Conservation (phyloP, 1,140 invertebrate genomes). For the Micrasema minimum region DNA sequence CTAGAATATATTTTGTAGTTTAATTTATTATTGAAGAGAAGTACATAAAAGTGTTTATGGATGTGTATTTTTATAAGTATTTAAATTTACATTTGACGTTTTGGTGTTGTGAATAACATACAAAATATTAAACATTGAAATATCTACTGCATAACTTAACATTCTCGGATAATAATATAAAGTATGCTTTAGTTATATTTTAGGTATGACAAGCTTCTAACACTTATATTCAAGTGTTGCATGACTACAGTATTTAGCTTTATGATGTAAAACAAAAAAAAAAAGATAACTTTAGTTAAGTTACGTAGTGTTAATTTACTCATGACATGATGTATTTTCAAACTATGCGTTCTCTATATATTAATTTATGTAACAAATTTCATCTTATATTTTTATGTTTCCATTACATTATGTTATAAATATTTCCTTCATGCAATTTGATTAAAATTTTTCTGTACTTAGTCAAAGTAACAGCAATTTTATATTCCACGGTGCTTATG, state of each 20-base stretch:
- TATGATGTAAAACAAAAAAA: background rate
- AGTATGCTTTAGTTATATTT: too few relatives aligned
- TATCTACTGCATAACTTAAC: background rate
- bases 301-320: background rate
- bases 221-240: too few relatives aligned
- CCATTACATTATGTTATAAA: too few relatives aligned
- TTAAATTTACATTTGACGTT: constrained; percentile 13
- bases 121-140: constrained; percentile 14
- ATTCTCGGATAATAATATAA: background rate
- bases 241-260: background rate
- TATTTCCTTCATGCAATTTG: too few relatives aligned
- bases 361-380: too few relatives aligned
- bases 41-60: constrained; percentile 23
- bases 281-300: too few relatives aligned
- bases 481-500: constrained; percentile 24
- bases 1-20: constrained; percentile 37
- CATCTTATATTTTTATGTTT: too few relatives aligned
- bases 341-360: too few relatives aligned
- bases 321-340: too few relatives aligned
- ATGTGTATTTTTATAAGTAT: constrained; percentile 44
- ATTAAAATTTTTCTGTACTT: too few relatives aligned
- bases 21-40: constrained; percentile 35
- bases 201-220: too few relatives aligned
- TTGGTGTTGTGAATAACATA: constrained; percentile 25
- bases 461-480: background rate